phyloP scores from a whole-genome alignment of 2,113 vertebrate species.

The Salvelinus namaycush region DNA sequence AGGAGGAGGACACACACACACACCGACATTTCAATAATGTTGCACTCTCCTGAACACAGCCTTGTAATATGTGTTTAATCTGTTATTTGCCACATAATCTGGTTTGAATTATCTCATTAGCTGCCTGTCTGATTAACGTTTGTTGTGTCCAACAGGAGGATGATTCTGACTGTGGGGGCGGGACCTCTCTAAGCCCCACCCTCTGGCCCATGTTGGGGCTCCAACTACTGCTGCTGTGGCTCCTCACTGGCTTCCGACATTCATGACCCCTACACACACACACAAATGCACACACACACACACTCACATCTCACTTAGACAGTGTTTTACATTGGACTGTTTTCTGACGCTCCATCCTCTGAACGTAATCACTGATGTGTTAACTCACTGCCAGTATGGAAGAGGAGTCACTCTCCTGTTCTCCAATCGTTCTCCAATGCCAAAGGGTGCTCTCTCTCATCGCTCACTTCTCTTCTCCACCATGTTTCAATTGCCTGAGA shows the following conservation, averaged over 20 bases:
- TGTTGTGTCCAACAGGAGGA: slow-evolving; percentile 83
- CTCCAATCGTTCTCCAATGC: slow-evolving; percentile 62
- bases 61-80: not conserved
- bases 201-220: slow-evolving; percentile 82
- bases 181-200: slow-evolving; percentile 81
- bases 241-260: slow-evolving; percentile 77
- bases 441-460: slow-evolving; percentile 67
- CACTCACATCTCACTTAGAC: slow-evolving; percentile 20
- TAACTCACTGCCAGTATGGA: slow-evolving; percentile 21
- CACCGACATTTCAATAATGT: slow-evolving; percentile 17
- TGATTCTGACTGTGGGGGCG: slow-evolving; percentile 91
- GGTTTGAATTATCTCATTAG: not conserved
- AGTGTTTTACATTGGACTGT: slow-evolving; percentile 23
- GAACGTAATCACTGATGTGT: not conserved
- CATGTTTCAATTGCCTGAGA: slow-evolving; percentile 11
- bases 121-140: slow-evolving; percentile 8
- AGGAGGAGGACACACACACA: not conserved
- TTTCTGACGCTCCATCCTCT: slow-evolving; percentile 21
- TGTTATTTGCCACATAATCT: not conserved
- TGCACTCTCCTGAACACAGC: not conserved
- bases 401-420: slow-evolving; percentile 43
- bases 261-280: slow-evolving; percentile 77
- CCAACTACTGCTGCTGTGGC: slow-evolving; percentile 88
- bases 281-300: slow-evolving; percentile 25
- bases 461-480: slow-evolving; percentile 43